These are phyloP conservation scores for Pasiphila rectangulata DNA, from an alignment of 2,888 invertebrate species.

Conservation along the genomic window DNA sequence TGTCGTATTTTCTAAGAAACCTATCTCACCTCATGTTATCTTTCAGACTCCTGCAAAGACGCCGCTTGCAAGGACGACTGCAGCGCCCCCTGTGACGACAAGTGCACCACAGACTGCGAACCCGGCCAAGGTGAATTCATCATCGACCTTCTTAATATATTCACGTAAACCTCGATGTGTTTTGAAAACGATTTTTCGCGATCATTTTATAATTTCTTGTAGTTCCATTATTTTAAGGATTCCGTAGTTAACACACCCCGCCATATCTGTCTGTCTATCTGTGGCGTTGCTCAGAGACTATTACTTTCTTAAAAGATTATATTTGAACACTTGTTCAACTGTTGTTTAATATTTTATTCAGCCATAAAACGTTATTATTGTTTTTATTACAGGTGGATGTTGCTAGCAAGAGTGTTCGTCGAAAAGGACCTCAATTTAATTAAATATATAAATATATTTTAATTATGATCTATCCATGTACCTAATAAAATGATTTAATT, in stretches of 20 bases:
- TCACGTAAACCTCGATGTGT: neutral
- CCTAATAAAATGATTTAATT: constrained; percentile 25
- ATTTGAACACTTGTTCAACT: too few relatives aligned
- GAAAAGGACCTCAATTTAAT: constrained; percentile 28
- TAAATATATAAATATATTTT: constrained; percentile 18
- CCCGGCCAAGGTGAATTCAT: constrained; percentile 45
- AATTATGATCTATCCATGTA: constrained; percentile 12
- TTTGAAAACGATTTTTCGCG: too few relatives aligned
- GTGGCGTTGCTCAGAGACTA: too few relatives aligned
- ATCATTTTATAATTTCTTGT: too few relatives aligned
- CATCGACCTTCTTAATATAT: constrained; percentile 8
- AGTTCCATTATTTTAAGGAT: too few relatives aligned
- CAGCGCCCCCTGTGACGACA: constrained; percentile 42
- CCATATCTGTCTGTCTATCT: too few relatives aligned
- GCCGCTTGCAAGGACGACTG: constrained; percentile 42
- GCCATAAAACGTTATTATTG: constrained; percentile 4
- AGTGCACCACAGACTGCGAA: constrained; percentile 55
- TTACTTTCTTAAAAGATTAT: too few relatives aligned
- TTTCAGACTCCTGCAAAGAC: constrained; percentile 63
- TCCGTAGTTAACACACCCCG: too few relatives aligned
- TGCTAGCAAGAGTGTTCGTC: constrained; percentile 40
- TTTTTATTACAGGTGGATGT: constrained; percentile 53
- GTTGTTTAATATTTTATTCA: too few relatives aligned
- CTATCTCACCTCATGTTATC: too few relatives aligned
- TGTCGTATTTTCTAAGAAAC: too few relatives aligned